Evolutionary conservation across 2,113 vertebrate species (phyloP).

Genomic region (Nanger granti): DNA sequence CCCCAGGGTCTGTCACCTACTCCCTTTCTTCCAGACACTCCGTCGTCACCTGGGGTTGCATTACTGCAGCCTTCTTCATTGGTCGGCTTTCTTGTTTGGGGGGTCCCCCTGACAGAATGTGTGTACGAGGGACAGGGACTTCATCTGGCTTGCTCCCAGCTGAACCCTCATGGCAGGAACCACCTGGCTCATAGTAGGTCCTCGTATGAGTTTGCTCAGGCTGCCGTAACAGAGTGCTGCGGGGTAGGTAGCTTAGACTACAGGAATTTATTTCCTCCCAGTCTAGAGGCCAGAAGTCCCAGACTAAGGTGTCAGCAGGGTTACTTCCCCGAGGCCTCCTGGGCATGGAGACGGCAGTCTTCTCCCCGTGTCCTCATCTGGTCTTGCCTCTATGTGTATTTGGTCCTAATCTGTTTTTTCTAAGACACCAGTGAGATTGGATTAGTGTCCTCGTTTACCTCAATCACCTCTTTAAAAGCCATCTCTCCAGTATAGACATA

Average conservation of each 20-base stretch:
- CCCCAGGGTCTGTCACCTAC: neutral
- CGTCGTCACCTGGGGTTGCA: fast-evolving
- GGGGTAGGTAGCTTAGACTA: neutral
- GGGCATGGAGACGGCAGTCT: fast-evolving
- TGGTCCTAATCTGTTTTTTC: neutral
- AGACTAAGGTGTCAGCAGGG: no score
- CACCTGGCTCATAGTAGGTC: neutral
- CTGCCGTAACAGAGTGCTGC: neutral
- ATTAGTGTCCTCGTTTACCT: neutral
- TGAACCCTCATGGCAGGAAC: neutral
- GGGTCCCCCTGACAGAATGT: neutral
- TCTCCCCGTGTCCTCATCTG: no score
- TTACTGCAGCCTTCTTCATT: neutral
- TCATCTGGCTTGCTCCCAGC: neutral
- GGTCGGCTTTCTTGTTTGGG: neutral
- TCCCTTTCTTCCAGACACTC: neutral
- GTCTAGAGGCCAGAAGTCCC: neutral
- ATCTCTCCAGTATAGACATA: neutral
- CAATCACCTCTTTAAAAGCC: neutral
- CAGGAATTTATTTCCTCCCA: neutral
- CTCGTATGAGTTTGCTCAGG: neutral
- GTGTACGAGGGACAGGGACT: neutral
- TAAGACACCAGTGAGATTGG: neutral
- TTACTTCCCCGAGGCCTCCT: neutral
- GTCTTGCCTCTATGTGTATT: neutral